Conservation (phyloP, 2,113 vertebrate genomes). For the Gasterosteus nipponicus region DNA sequence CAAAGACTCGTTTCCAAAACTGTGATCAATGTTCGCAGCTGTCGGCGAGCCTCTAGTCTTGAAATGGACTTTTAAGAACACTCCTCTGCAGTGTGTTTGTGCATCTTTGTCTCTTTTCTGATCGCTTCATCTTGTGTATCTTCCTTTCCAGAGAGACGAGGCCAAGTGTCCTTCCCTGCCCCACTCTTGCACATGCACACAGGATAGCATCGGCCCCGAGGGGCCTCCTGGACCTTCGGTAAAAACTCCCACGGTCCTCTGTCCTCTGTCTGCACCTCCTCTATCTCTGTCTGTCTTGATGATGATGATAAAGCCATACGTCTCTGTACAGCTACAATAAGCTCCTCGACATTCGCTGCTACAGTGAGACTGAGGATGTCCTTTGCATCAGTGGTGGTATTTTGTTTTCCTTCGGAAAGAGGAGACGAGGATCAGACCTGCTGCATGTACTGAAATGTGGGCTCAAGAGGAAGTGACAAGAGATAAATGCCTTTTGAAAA, state of each 20-base stretch:
- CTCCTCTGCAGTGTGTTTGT: background rate
- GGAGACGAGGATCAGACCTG: constrained; percentile 46
- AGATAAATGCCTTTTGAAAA: constrained; percentile 69
- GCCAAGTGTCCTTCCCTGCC: constrained; percentile 95
- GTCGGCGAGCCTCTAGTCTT: constrained; percentile 18
- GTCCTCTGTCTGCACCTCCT: constrained; percentile 27
- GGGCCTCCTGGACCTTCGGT: constrained; percentile 94
- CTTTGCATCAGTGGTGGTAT: constrained; percentile 36
- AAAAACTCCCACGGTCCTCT: constrained; percentile 70
- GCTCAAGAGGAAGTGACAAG: constrained; percentile 63
- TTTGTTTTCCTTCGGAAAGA: constrained; percentile 58
- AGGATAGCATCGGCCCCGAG: constrained; percentile 93
- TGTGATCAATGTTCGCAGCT: constrained; percentile 25
- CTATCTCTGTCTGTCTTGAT: constrained; percentile 15
- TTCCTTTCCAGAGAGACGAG: constrained; percentile 90
- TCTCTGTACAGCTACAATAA: constrained; percentile 8
- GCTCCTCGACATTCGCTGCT: constrained; percentile 19
- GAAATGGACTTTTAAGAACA: background rate
- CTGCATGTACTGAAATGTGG: constrained; percentile 51
- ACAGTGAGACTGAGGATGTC: constrained; percentile 38
- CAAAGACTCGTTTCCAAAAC: constrained; percentile 19
- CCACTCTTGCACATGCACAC: constrained; percentile 96
- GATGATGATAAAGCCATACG: constrained; percentile 57
- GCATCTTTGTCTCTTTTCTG: constrained; percentile 14
- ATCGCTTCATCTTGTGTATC: constrained; percentile 5